Evolutionary conservation across 1,140 invertebrate genomes (phyloP), one percentile per base, ranked within the genome.

Genomic region (Anastrepha ludens): DNA sequence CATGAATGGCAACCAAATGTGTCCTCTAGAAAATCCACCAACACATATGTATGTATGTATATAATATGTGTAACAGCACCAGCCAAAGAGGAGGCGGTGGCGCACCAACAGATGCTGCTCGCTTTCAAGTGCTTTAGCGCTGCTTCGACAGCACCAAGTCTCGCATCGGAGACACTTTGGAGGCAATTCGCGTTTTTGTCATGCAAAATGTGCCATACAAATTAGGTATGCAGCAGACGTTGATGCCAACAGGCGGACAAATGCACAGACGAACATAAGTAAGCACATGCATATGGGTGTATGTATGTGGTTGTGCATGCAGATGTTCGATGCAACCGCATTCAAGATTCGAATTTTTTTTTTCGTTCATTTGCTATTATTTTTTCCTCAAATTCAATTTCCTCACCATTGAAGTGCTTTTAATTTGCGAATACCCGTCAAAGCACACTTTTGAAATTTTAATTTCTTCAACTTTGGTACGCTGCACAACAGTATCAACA

Each of bases 351-450:
- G 2, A 50, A 4, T 58, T 58, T 55, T 81, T 55, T 50, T 20
- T 44, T 17, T 74, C 29, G 6, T 44, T 74, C 39, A 41, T 50
- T 47, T 47, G 0, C 20, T 81, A 55, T 74, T 41, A 74, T 55
- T 81, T 81, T 81, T 81, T 11, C 74, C 50, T 81, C 55, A 81
- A 81, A 81, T 81, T 81, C 74, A 81, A 81, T 81, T 81, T 81
- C 74, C 74, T 81, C 47, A 47, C 74, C 74, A 58, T 81, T 81
- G 47, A 81, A 81, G 74, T 81, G 74, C 29, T 20, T 67, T 50
- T 29, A 81, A 81, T 81, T 81, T 81, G 74, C 74, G 50, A 81
- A 81, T 55, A 55, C n/a, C 29, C 47, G 74, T 55, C 47, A n/a
- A 58, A 55, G 47, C 44, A 81, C 47, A 81, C 74, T 81, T 81